These are phyloP conservation scores for Tenualosa thibaudeaui DNA, from an alignment of 2,797 vertebrate genomes.

Conservation along the genomic window DNA sequence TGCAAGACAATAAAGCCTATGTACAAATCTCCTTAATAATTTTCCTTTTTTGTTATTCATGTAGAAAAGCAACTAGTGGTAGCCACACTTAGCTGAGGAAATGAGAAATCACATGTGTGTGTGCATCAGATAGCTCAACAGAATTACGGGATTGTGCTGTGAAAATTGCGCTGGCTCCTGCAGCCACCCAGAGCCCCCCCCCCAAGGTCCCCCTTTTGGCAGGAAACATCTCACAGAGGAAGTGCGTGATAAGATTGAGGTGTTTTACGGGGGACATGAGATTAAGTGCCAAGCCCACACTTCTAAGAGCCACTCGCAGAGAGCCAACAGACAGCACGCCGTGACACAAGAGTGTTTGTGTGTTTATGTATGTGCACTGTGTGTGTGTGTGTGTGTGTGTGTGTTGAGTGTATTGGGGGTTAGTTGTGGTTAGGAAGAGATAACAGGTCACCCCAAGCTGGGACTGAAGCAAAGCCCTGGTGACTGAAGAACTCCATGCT, in stretches of 20 bases:
- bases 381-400: not conserved
- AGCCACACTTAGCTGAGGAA: not conserved
- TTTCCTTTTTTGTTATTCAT: not conserved
- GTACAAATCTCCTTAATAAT: not conserved
- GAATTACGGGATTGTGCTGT: not conserved
- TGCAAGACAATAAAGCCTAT: not conserved
- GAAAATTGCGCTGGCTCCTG: not conserved
- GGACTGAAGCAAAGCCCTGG: slow-evolving; percentile 30
- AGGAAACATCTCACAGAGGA: slow-evolving; percentile 50
- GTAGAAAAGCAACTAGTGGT: not conserved
- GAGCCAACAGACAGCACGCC: slow-evolving; percentile 27
- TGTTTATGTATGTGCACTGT: not conserved
- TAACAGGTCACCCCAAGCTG: not conserved
- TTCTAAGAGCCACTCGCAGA: slow-evolving; percentile 26
- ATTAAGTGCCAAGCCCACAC: slow-evolving; percentile 44
- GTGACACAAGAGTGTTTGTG: not conserved
- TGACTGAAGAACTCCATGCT: slow-evolving; percentile 42
- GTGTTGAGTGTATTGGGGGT: not conserved
- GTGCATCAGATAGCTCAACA: not conserved
- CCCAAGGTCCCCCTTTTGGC: slow-evolving; percentile 33
- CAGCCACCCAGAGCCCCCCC: not conserved
- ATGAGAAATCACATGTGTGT: slow-evolving; percentile 5
- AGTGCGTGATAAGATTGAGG: slow-evolving; percentile 51
- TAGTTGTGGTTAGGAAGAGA: not conserved
- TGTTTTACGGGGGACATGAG: slow-evolving; percentile 40